Evolutionary conservation across 2,888 invertebrate genomes (phyloP), one percentile per base, ranked within the genome.

Genomic region (Ecliptopera silaceata): DNA sequence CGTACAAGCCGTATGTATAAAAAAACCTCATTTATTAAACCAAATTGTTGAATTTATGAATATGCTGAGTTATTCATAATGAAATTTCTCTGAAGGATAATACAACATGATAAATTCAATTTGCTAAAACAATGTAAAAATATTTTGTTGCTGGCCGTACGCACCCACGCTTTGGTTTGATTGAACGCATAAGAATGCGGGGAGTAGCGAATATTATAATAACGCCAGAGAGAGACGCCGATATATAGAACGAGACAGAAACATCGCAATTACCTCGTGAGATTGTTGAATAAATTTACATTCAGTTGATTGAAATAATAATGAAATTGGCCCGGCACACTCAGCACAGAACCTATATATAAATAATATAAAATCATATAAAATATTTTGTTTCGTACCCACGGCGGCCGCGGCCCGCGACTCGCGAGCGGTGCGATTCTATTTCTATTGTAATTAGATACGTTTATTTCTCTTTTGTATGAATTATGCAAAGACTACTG

Each of bases 281-380:
- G 90, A 91, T 89, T 90, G 89, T 90, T 88, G 91, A 91, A 91
- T 91, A 91, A 89, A 91, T 91, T 90, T 90, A 90, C 91, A 90
- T 91, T 89, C 83, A 86, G 86, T 88, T 90, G 91, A 91, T 90
- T 91, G 91, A 91, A 91, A 91, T 91, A 91, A 90, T 91, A 90
- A 91, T 90, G 91, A 91, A 89, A 89, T 90, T 90, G 89, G 88
- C 86, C 81, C 83, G 80, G 86, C 84, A 86, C 79, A 82, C 86
- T 86, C 82, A 74, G 80, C 75, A 80, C 80, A 84, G 84, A 82
- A 82, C 84, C 47, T 83, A 86, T 89, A 88, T 89, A 89, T 88
- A 90, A 89, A 88, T 90, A 90, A 87, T 89, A 89, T 88, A 89
- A 88, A 87, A 88, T 87, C 82, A 84, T 88, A 86, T 87, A 84